A percentile compares a stretch with the other conserved stretches of the same genome.
Evolutionary conservation across 2,113 vertebrate genomes (phyloP).

Genomic region (Gambusia holbrooki): DNA sequence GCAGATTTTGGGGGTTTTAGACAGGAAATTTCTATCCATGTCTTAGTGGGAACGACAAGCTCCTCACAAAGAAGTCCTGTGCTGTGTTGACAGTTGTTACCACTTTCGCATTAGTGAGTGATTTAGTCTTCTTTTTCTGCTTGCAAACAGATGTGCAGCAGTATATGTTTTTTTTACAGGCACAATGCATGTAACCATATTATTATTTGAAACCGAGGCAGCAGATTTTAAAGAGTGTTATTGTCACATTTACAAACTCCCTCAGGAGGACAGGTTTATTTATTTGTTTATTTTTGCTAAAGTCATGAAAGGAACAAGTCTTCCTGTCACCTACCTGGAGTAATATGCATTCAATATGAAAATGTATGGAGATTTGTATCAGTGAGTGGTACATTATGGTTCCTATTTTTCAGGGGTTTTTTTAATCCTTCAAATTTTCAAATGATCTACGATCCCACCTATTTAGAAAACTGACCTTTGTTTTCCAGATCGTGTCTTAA

Average conservation of each 20-base stretch:
- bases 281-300: neutral
- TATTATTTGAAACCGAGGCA: too few relatives aligned
- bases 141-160: neutral
- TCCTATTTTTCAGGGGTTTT: neutral
- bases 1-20: too few relatives aligned
- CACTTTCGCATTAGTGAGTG: too few relatives aligned
- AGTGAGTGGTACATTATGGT: neutral
- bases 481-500: neutral
- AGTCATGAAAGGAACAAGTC: neutral
- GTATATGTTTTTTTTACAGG: neutral
- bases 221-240: neutral
- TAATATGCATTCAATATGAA: neutral
- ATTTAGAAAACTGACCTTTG: neutral
- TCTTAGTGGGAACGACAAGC: too few relatives aligned
- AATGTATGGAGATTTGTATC: neutral
- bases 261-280: too few relatives aligned
- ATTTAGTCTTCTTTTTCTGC: neutral
- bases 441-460: neutral
- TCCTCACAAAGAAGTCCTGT: too few relatives aligned
- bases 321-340: neutral
- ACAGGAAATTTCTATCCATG: too few relatives aligned
- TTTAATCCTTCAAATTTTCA: neutral
- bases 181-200: too few relatives aligned
- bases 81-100: too few relatives aligned
- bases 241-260: neutral